Conservation (phyloP, 2,797 vertebrate genomes). For the Rhincodon typus region DNA sequence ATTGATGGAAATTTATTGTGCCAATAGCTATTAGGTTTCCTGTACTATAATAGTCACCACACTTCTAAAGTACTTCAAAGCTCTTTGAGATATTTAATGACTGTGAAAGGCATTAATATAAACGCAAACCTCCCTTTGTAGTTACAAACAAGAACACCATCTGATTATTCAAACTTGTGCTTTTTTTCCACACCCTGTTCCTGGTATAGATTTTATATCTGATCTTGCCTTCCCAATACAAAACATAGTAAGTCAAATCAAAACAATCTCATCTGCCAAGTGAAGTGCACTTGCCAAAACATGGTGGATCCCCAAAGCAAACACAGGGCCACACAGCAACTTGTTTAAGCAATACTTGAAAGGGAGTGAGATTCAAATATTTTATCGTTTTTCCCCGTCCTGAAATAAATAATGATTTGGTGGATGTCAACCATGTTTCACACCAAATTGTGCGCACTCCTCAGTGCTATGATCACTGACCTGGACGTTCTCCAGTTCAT, state of each 20-base stretch:
- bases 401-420: too few relatives aligned
- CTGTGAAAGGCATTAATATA: too few relatives aligned
- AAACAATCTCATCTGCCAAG: not conserved
- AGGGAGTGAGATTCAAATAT: not conserved
- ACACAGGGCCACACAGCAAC: not conserved
- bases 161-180: not conserved
- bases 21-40: too few relatives aligned
- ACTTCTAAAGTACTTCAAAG: too few relatives aligned
- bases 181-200: not conserved
- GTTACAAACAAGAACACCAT: not conserved
- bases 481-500: not conserved
- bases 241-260: not conserved
- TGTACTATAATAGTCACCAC: too few relatives aligned
- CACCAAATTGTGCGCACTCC: not conserved
- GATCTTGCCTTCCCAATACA: not conserved
- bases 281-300: not conserved
- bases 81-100: too few relatives aligned
- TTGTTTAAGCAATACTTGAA: not conserved
- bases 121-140: not conserved
- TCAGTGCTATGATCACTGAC: not conserved
- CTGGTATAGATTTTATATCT: not conserved
- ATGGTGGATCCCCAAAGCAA: not conserved
- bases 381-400: not conserved
- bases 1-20: too few relatives aligned
- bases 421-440: not conserved